These are phyloP conservation scores for Dynastes grantii DNA, from an alignment of 2,888 invertebrate species.

Conservation along the genomic window DNA sequence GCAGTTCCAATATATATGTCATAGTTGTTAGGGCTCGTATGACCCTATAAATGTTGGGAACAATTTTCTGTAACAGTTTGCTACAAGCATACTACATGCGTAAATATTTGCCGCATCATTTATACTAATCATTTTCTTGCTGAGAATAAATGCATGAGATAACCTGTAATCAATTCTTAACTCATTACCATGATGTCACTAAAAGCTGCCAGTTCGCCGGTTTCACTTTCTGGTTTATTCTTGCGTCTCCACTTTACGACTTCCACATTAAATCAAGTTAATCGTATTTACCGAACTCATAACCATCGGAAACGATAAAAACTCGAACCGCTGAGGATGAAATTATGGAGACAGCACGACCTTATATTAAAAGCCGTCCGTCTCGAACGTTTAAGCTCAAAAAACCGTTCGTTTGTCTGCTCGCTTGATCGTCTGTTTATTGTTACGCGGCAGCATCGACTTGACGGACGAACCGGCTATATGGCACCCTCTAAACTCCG, in stretches of 20 bases:
- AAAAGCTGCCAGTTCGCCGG: too few species aligned
- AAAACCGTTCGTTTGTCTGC: slow-evolving; percentile 49
- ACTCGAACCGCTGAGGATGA: slow-evolving; percentile 52
- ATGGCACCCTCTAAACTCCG: neutral
- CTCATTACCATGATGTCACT: too few species aligned
- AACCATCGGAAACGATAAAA: slow-evolving; percentile 34
- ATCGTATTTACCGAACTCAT: slow-evolving; percentile 7
- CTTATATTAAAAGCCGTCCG: slow-evolving; percentile 67
- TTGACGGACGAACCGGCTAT: slow-evolving; percentile 30
- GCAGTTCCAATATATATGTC: too few species aligned
- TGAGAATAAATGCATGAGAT: too few species aligned
- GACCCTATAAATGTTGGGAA: too few species aligned
- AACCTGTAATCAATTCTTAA: too few species aligned
- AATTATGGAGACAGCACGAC: slow-evolving; percentile 64
- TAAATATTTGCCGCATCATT: too few species aligned
- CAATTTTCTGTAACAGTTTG: too few species aligned
- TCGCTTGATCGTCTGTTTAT: slow-evolving; percentile 63
- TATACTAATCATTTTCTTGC: too few species aligned
- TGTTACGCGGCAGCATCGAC: slow-evolving; percentile 54
- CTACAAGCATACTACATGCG: too few species aligned
- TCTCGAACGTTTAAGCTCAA: slow-evolving; percentile 63
- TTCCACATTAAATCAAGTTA: slow-evolving; percentile 11
- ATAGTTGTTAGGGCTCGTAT: too few species aligned
- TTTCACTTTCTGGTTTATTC: neutral
- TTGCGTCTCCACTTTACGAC: neutral